A percentile compares a stretch with the other conserved stretches of the same genome.
Evolutionary conservation across 1,140 invertebrate genomes (phyloP).

Genomic region (Zaprionus lachaisei): DNA sequence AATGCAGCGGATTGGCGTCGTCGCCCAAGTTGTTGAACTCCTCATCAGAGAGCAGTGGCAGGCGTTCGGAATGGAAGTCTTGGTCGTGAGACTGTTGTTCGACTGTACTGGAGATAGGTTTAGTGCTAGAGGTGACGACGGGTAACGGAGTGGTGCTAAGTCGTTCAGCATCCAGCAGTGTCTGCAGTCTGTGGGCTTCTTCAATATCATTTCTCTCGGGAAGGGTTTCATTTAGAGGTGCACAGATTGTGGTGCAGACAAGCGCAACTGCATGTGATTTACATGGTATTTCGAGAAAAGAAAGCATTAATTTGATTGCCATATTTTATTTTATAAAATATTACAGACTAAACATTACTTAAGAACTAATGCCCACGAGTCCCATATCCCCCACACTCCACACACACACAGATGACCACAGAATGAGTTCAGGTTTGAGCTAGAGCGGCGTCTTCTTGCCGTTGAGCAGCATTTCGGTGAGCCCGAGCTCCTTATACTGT

Average conservation of each 20-base stretch:
- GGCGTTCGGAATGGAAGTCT: conserved; percentile 57
- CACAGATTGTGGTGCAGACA: conserved; percentile 25
- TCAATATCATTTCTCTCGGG: background rate
- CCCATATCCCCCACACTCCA: background rate
- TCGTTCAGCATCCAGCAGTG: background rate
- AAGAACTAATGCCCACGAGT: conserved; percentile 30
- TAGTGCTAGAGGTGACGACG: background rate
- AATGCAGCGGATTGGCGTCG: conserved; percentile 68
- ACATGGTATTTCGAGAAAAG: background rate
- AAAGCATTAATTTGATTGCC: conserved; percentile 20
- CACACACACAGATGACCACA: background rate
- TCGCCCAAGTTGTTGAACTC: conserved; percentile 56
- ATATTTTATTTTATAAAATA: conserved; percentile 79
- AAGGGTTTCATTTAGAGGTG: background rate
- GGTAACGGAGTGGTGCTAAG: background rate
- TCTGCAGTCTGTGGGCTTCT: conserved; percentile 12
- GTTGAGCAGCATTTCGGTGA: conserved; percentile 64
- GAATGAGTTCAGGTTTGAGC: background rate
- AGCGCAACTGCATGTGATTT: conserved; percentile 40
- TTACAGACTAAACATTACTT: conserved; percentile 61
- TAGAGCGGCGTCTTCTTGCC: conserved; percentile 58
- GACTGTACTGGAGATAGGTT: background rate
- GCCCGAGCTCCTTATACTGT: conserved; percentile 61
- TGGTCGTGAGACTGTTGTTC: conserved; percentile 33
- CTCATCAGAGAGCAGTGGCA: conserved; percentile 53